Base-by-base conservation (phyloP, 2,113 vertebrate species). In the Herpetotheres cachinnans region DNA sequence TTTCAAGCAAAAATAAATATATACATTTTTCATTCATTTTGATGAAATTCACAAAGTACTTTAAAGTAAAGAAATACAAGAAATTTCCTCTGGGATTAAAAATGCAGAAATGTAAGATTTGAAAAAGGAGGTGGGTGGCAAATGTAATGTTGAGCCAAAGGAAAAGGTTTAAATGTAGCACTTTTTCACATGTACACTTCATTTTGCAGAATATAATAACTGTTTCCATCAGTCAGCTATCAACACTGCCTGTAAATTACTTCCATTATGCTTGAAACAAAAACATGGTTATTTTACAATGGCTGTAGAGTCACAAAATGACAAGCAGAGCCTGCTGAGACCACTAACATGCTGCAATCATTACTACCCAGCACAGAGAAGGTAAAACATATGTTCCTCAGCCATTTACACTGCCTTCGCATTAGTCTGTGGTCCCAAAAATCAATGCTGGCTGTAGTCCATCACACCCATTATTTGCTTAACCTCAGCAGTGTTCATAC, bases 71-170 rank as follows among this genome's bases (percentile, higher is more conserved):
- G 61, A 67, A 61, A 97, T 92, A 18, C 29, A 61, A 17, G 16
- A 36, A 20, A 61, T 94, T 91, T 98, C 94, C 94, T 91, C 90
- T 54, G 90, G 87, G 54, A 86, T 97, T 66, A 90, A 89, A 10
- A 94, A 89, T 20, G 76, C 52, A 66, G 83, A 97, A 87, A 98
- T 19, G 86, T 86, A 90, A 95, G 89, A 25, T 98, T 98, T 88
- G 89, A 95, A 93, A 90, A 89, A 72, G 89, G 13, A 96, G 86
- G 91, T 96, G 9, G 4, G 13, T 70, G 34, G 42, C 21, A 89
- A 62, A 85, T 50, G 10, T 52, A 40, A 82, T 22, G 9, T 18
- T 82, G 27, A 88, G 34, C 6, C 36, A 62, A 86, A 84, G 50
- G 27, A 50, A 76, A 86, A 81, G 4, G 8, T 36, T 44, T 40